Evolutionary conservation across 1,140 invertebrate genomes (phyloP).

Genomic region (Drosophila parvula): DNA sequence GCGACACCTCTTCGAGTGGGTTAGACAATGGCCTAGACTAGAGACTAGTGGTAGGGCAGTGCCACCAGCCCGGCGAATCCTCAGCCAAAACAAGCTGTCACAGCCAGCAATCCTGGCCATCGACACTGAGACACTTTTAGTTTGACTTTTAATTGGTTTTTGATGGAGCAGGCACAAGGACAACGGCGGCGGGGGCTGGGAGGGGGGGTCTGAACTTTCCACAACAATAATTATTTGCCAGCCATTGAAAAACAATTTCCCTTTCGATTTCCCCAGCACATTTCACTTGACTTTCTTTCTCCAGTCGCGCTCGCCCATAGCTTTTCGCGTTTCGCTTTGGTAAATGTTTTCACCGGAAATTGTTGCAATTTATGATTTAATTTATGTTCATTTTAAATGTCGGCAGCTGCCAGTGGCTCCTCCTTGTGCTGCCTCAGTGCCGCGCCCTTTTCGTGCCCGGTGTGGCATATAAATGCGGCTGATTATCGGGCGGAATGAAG

Average conservation of each 20-base stretch:
- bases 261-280: conserved; percentile 71
- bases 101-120: conserved; percentile 28
- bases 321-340: conserved; percentile 46
- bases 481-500: conserved; percentile 61
- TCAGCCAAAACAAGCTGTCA: conserved; percentile 47
- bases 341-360: conserved; percentile 73
- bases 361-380: conserved; percentile 81
- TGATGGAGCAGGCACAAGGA: conserved; percentile 26
- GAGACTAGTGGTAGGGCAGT: neutral
- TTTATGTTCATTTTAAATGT: conserved; percentile 79
- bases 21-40: conserved; percentile 35
- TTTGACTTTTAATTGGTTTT: conserved; percentile 53
- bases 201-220: conserved; percentile 17
- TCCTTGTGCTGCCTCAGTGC: neutral
- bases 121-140: conserved; percentile 53
- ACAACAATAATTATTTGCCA: conserved; percentile 78
- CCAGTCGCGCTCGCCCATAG: conserved; percentile 4
- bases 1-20: conserved; percentile 44
- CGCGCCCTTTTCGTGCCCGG: conserved; percentile 30
- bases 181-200: neutral
- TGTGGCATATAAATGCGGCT: conserved; percentile 75
- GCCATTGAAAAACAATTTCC: conserved; percentile 81
- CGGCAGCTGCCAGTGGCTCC: conserved; percentile 11
- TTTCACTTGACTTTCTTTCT: conserved; percentile 22
- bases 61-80: conserved; percentile 18